A percentile compares a stretch with the other conserved stretches of the same genome.
phyloP scores from a whole-genome alignment of 2,888 invertebrate species.

The Mesochorus sp. region DNA sequence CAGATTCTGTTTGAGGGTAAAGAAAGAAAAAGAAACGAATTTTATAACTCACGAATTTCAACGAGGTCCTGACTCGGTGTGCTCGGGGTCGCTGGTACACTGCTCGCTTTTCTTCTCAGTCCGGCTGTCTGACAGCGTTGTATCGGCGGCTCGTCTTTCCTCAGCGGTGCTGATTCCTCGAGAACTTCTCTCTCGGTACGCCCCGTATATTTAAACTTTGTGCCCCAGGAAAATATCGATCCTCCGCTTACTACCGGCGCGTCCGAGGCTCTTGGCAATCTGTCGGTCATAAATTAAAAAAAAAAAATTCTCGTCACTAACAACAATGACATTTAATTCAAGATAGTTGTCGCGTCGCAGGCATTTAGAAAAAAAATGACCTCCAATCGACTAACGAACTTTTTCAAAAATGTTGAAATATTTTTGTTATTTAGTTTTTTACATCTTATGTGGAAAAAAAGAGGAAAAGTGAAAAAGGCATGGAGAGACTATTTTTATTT shows the following conservation, averaged over 20 bases:
- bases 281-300: constrained; percentile 78
- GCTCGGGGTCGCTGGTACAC: constrained; percentile 93
- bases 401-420: no score
- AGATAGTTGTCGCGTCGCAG: no score
- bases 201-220: constrained; percentile 96
- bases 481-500: no score
- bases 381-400: no score
- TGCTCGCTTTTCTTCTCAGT: constrained; percentile 90
- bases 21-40: not conserved
- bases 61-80: constrained; percentile 88
- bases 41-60: constrained; percentile 83
- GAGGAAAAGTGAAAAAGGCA: no score
- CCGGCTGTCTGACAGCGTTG: constrained; percentile 86
- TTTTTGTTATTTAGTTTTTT: no score
- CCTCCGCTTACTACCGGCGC: constrained; percentile 95
- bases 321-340: no score
- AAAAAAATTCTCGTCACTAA: constrained; percentile 13
- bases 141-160: constrained; percentile 84
- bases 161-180: constrained; percentile 87
- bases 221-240: constrained; percentile 96
- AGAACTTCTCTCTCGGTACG: constrained; percentile 96
- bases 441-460: no score
- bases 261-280: constrained; percentile 93
- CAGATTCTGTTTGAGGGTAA: no score
- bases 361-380: no score